Percentiles rank a stretch among this genome's conserved stretches.
Evolutionary conservation across 2,113 vertebrate species (phyloP).

Genomic region (Neolamprologus modestus): DNA sequence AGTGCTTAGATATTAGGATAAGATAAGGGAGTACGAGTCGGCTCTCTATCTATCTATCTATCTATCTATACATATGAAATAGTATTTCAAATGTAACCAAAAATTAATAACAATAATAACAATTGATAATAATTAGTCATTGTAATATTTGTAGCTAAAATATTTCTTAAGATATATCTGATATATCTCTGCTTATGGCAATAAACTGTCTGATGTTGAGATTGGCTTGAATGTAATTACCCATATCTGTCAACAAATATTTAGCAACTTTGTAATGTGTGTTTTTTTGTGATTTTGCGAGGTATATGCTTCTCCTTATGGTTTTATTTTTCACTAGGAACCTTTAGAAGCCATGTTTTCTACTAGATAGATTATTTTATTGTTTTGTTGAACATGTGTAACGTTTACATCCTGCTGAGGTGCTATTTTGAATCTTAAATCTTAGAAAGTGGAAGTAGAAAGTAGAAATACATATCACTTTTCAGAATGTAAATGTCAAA

Average conservation of each 20-base stretch:
- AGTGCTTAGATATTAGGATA: neutral
- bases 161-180: neutral
- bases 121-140: neutral
- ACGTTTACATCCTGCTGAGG: neutral
- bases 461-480: constrained; percentile 2
- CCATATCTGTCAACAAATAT: neutral
- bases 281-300: neutral
- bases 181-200: neutral
- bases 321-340: neutral
- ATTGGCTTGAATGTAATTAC: neutral
- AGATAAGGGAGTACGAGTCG: neutral
- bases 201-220: neutral
- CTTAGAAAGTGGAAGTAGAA: neutral
- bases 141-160: neutral
- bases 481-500: constrained; percentile 40
- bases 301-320: neutral
- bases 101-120: neutral
- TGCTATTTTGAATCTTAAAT: neutral
- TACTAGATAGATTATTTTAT: neutral
- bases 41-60: neutral
- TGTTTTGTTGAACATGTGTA: neutral
- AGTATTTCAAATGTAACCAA: neutral
- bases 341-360: neutral
- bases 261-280: neutral
- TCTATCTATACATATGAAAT: neutral